Percentiles rank a stretch among this genome's conserved stretches.
phyloP scores from a whole-genome alignment of 2,797 vertebrate genomes.

The Macropus fuliginosus region DNA sequence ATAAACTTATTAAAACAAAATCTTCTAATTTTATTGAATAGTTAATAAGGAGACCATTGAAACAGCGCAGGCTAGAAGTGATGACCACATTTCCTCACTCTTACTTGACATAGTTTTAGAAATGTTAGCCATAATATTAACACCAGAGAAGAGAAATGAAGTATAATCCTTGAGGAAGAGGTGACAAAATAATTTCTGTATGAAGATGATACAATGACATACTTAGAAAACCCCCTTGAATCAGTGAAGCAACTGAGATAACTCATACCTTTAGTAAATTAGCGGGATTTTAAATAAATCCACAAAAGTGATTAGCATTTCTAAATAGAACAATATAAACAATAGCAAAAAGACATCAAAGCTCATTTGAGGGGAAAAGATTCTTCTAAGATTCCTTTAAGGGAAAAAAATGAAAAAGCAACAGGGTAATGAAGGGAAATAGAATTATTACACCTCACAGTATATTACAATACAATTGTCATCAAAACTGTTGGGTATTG shows the following conservation, averaged over 20 bases:
- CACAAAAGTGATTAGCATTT: neutral
- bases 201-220: neutral
- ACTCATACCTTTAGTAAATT: neutral
- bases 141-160: neutral
- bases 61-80: neutral
- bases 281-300: neutral
- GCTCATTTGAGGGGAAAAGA: neutral
- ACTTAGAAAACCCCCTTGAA: neutral
- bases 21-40: neutral
- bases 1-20: neutral
- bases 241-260: neutral
- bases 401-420: neutral
- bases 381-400: neutral
- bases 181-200: neutral
- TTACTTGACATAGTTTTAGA: neutral
- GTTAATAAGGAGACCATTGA: neutral
- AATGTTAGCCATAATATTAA: neutral
- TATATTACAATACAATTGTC: neutral
- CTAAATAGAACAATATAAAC: neutral
- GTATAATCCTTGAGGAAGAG: neutral
- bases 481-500: neutral
- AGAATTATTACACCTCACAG: neutral
- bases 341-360: neutral
- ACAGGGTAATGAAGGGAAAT: neutral
- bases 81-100: neutral